phyloP scores from a whole-genome alignment of 2,797 vertebrate species.

The Sebastes steindachneri region DNA sequence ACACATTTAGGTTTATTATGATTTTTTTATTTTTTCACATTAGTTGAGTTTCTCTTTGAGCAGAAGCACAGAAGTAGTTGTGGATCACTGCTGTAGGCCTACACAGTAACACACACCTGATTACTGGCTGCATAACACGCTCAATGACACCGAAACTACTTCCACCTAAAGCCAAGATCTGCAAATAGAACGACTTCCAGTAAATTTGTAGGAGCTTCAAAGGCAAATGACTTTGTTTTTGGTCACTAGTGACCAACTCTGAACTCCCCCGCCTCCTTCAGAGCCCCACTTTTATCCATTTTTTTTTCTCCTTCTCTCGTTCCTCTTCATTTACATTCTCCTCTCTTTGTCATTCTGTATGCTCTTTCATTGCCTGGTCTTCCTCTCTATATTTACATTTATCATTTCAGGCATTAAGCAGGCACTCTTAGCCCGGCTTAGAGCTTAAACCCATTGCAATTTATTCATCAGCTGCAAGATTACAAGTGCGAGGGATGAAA shows the following conservation, averaged over 20 bases:
- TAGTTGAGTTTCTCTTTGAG: not conserved
- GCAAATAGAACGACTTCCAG: not conserved
- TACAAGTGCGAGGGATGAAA: conserved; percentile 40
- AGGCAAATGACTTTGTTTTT: conserved; percentile 8
- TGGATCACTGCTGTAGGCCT: too few relatives aligned
- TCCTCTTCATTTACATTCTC: conserved; percentile 63
- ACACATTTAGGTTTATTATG: not conserved
- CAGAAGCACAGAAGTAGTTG: not conserved
- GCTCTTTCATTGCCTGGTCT: conserved; percentile 83
- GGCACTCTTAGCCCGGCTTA: conserved; percentile 69
- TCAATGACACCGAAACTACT: not conserved
- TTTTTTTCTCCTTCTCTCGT: not conserved
- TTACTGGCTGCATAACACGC: not conserved
- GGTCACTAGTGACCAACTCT: conserved; percentile 24
- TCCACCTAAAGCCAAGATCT: not conserved
- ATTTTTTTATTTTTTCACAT: not conserved
- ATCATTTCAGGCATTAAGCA: conserved; percentile 81
- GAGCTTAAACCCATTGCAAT: conserved; percentile 50
- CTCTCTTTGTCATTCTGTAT: conserved; percentile 53
- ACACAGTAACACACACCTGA: not conserved
- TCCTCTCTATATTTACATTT: conserved; percentile 85
- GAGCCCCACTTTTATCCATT: conserved; percentile 30
- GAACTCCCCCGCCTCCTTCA: conserved; percentile 36
- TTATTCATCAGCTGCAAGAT: conserved; percentile 51
- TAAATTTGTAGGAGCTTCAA: not conserved